These are phyloP conservation scores for Drosophila anomalata DNA, from an alignment of 2,888 invertebrate genomes.

Conservation along the genomic window DNA sequence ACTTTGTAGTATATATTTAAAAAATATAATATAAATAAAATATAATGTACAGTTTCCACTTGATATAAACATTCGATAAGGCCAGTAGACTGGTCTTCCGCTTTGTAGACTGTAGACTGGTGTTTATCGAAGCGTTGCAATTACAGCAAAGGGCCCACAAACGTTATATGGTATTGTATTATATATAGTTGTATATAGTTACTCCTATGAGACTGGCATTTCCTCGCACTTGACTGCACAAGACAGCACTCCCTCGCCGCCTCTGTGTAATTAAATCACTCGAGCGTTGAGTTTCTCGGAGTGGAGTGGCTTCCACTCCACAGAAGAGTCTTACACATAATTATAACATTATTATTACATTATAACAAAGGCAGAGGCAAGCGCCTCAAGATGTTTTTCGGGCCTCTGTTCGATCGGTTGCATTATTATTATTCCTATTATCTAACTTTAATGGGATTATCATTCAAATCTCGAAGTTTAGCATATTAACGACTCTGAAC, in stretches of 20 bases:
- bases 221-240: conserved; percentile 77
- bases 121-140: conserved; percentile 78
- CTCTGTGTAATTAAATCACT: conserved; percentile 76
- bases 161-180: conserved; percentile 19
- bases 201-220: conserved; percentile 54
- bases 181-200: conserved; percentile 30
- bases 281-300: conserved; percentile 61
- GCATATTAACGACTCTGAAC: conserved; percentile 35
- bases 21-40: no score
- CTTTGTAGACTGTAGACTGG: conserved; percentile 45
- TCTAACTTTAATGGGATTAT: conserved; percentile 5
- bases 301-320: conserved; percentile 17
- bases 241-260: conserved; percentile 18
- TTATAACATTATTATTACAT: conserved; percentile 56
- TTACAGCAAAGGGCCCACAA: conserved; percentile 55
- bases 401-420: neutral
- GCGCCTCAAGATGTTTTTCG: conserved; percentile 46
- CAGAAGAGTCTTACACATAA: conserved; percentile 58
- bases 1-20: no score
- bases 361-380: conserved; percentile 44
- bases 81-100: conserved; percentile 61
- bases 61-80: conserved; percentile 38
- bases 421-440: neutral
- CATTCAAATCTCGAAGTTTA: conserved; percentile 29
- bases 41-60: conserved; percentile 14